A percentile compares a stretch with the other conserved stretches of the same genome.
These are phyloP conservation scores for Ashinkailepas kermadecensis DNA, from an alignment of 2,888 invertebrate species.

Conservation along the genomic window DNA sequence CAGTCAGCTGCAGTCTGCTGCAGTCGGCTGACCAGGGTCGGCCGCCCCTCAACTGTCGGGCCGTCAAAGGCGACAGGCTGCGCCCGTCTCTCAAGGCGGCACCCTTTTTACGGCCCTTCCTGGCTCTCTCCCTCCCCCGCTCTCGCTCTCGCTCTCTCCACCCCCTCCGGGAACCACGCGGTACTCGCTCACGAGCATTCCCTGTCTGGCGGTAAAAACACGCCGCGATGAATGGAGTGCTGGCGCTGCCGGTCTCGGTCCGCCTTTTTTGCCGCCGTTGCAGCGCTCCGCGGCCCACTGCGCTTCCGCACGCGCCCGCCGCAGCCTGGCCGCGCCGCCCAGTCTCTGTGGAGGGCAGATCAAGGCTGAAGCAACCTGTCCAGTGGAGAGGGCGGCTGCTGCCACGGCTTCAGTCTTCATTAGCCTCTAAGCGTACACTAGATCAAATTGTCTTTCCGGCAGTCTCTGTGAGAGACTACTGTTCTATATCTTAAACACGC, in stretches of 20 bases:
- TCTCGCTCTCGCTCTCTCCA: neutral
- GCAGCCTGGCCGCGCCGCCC: neutral
- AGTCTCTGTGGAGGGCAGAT: too few species aligned
- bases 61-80: neutral
- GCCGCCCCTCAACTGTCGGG: neutral
- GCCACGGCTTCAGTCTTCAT: too few species aligned
- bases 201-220: neutral
- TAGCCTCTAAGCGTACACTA: too few species aligned
- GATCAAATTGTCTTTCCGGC: too few species aligned
- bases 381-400: too few species aligned
- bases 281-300: neutral
- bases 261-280: neutral
- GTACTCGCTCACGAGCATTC: neutral
- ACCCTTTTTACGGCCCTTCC: too few species aligned
- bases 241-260: neutral
- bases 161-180: neutral
- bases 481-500: too few species aligned
- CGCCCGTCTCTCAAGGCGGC: too few species aligned
- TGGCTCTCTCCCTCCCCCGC: neutral
- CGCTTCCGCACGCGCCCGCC: neutral
- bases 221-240: constrained; percentile 1
- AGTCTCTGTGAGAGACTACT: too few species aligned
- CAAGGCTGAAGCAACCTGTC: too few species aligned
- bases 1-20: too few species aligned
- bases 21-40: too few species aligned